Evolutionary conservation across 2,113 vertebrate species (phyloP), one percentile per base, ranked within the genome.

Genomic region (Bombycilla garrulus): DNA sequence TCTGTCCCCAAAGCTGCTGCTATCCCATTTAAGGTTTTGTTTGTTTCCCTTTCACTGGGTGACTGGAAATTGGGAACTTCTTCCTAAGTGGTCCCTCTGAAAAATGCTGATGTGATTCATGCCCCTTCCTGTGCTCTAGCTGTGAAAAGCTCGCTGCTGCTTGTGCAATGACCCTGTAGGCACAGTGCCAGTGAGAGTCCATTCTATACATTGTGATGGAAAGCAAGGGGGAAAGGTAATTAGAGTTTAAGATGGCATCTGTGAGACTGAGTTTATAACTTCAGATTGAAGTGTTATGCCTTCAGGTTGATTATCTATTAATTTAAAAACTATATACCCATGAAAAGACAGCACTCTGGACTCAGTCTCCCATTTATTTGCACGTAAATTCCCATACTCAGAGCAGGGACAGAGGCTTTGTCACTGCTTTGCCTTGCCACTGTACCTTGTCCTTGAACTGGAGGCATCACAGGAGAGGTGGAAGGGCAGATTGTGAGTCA

Each of bases 21-120:
- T 65, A 78, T 44, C 36, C 23, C 13, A 29, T 67, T 71, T 56
- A 78, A 81, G 9, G 11, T 54, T 92, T 96, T 47, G 50, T 62
- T 81, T 93, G 38, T 93, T 94, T 92, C 47, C 42, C 29, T 81
- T 61, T 83, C 31, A 64, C 26, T 53, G 36, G 42, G 31, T 64
- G 69, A n/a, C 13, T 72, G 40, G 20, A 87, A 67, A 89, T 42
- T 40, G 64, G 74, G 38, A 78, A 38, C 36, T 47, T 88, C 45
- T 42, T 88, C 54, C 51, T 78, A 62, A 86, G 69, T 61, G 26
- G 15, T 60, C 15, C 64, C 60, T 92, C 90, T 62, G 60, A 71
- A 73, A 86, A 86, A 62, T 33, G 38, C 24, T 88, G 56, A 11
- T 83, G 29, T 60, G 86, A 47, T 94, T 71, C 21, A 4, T 45